phyloP scores from a whole-genome alignment of 2,797 vertebrate genomes.

The Allochrocebus solatus region DNA sequence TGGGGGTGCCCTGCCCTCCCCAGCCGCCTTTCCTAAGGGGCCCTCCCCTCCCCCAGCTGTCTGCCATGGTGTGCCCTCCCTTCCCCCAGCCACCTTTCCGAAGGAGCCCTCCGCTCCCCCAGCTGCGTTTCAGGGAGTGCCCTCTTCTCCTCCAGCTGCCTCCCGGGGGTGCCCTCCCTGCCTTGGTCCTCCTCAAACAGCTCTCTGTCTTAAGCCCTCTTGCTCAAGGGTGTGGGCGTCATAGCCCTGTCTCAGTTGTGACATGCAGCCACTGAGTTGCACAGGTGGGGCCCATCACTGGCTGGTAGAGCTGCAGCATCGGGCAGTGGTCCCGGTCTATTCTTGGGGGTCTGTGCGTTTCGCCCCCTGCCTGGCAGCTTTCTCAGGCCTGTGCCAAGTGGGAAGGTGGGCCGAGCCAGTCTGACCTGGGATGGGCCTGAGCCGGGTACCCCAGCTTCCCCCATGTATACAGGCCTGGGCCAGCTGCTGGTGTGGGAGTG shows the following conservation, averaged over 20 bases:
- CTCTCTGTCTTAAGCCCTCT: background rate
- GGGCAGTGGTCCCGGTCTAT: background rate
- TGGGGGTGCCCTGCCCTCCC: no score
- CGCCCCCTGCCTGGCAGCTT: no score
- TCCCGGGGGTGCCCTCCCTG: rapidly evolving
- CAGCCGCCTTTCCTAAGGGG: no score
- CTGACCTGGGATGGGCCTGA: background rate
- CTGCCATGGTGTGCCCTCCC: no score
- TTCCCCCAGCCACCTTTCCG: no score
- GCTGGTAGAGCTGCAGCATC: background rate
- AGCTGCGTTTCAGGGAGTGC: no score
- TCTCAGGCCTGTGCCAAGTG: background rate
- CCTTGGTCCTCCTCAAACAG: background rate
- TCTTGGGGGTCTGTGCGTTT: background rate
- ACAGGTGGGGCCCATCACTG: background rate
- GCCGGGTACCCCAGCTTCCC: rapidly evolving
- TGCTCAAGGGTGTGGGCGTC: background rate
- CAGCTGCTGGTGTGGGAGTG: conserved; percentile 99
- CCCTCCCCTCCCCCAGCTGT: no score
- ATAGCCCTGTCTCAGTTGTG: background rate
- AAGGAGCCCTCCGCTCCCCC: no score
- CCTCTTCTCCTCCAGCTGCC: no score
- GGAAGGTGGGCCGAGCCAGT: background rate
- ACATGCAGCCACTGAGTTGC: rapidly evolving
- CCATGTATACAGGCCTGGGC: conserved; percentile 87